Percentiles rank a stretch among this genome's conserved stretches.
Conservation (phyloP, 1,140 invertebrate genomes). For the Brachionus sp. region DNA sequence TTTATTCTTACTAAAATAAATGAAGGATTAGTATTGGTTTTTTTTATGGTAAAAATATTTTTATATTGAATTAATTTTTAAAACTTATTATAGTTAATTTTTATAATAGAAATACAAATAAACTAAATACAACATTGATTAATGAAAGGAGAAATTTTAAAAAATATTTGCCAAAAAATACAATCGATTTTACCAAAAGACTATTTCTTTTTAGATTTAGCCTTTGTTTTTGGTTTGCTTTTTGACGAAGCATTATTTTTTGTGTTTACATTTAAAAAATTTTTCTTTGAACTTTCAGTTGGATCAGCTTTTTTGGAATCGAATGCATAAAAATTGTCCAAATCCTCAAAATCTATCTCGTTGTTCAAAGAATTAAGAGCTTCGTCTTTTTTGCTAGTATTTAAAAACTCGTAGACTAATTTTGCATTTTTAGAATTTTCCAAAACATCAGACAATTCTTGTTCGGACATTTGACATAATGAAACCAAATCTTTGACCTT, state of each 20-base stretch:
- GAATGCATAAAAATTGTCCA: constrained; percentile 13
- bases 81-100: too few relatives aligned
- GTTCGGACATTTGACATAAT: constrained; percentile 62
- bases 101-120: too few relatives aligned
- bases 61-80: too few relatives aligned
- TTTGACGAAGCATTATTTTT: neutral
- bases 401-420: constrained; percentile 58
- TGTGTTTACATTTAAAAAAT: neutral
- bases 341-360: constrained; percentile 43
- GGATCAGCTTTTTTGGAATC: neutral
- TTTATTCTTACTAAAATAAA: too few relatives aligned
- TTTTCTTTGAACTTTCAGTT: neutral
- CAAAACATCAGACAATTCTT: constrained; percentile 67
- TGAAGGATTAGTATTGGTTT: too few relatives aligned
- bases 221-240: neutral
- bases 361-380: neutral
- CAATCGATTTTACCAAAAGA: neutral
- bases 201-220: constrained; percentile 18
- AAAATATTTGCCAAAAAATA: neutral
- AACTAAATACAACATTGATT: neutral
- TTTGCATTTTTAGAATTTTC: constrained; percentile 62
- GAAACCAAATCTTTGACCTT: constrained; percentile 66
- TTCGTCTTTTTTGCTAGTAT: constrained; percentile 48
- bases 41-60: too few relatives aligned
- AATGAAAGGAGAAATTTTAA: neutral